Percentiles rank a stretch among this genome's conserved stretches.
phyloP scores from a whole-genome alignment of 2,113 vertebrate genomes.

The Bostrychus sinensis region DNA sequence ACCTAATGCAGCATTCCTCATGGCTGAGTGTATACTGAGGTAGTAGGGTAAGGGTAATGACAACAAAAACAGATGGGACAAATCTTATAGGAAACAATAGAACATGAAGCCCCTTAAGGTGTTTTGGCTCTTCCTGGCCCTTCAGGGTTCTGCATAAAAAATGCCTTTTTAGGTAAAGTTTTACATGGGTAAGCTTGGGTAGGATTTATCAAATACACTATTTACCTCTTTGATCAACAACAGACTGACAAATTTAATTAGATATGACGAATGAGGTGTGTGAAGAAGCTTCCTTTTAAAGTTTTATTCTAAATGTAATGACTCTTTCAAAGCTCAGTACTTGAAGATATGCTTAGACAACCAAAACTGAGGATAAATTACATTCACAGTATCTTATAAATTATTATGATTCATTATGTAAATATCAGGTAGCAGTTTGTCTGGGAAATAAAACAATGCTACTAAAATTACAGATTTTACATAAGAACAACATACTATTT shows the following conservation, averaged over 20 bases:
- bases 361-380: no score
- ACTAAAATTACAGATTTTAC: no score
- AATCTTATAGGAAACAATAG: conserved; percentile 68
- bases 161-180: conserved; percentile 41
- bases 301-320: no score
- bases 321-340: no score
- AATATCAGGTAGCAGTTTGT: no score
- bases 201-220: neutral
- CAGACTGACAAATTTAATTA: neutral
- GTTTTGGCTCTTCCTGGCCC: conserved; percentile 33
- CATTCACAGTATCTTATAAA: no score
- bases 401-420: no score
- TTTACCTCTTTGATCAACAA: conserved; percentile 12
- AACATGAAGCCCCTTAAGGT: conserved; percentile 51
- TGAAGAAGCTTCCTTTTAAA: neutral
- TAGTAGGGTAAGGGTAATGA: conserved; percentile 43
- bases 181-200: neutral
- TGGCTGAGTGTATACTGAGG: conserved; percentile 39
- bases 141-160: conserved; percentile 42
- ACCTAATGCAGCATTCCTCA: conserved; percentile 70
- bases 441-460: no score
- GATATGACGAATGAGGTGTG: neutral
- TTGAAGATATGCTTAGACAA: no score
- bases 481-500: no score
- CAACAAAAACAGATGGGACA: conserved; percentile 48